Base-by-base conservation (phyloP, 1,140 invertebrate species). In the Pogonomyrmex californicus region DNA sequence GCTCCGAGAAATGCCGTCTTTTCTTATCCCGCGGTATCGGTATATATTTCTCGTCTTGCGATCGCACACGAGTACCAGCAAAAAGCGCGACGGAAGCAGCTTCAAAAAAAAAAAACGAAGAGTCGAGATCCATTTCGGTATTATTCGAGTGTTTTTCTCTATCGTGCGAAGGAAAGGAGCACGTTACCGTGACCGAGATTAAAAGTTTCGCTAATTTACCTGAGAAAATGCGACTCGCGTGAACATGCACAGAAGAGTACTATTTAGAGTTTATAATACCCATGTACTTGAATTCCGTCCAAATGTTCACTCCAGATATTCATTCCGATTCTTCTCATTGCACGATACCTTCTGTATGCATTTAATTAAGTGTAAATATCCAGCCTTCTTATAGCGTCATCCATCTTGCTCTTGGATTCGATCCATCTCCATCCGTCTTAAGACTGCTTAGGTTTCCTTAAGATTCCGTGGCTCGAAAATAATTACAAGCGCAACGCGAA, bases 261-360 rank as follows among this genome's bases (percentile, higher is more conserved):
- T 71, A 63, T 78, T 17, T 17, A 44, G 12, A 58, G 12, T 6
- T 44, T 49, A 54, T 33, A 17, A 65, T 54, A 62, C 70, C 71
- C 23, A n/a, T 23, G 9, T 0, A 66, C 49, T 77, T 54, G 63
- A 76, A 54, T 66, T 87, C 9, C n/a, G 12, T 9, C 4, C 63
- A 30, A 17, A 38, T 23, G n/a, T 66, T 14, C 38, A 14, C 9
- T 60, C 10, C 9, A 33, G 23, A 44, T 44, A 23, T 44, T 10
- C n/a, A 44, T 7, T 70, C 0, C 23, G 23, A 86, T 71, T 81
- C 75, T 87, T 78, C 47, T 62, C 44, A 86, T 68, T 82, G 5
- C 5, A 2, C 30, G 30, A 54, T 12, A 54, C 51, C 9, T n/a
- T 33, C 3, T 7, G 12, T 5, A 12, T 6, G 14, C 23, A n/a